phyloP scores from a whole-genome alignment of 2,113 vertebrate genomes.

The Grammomys surdaster region DNA sequence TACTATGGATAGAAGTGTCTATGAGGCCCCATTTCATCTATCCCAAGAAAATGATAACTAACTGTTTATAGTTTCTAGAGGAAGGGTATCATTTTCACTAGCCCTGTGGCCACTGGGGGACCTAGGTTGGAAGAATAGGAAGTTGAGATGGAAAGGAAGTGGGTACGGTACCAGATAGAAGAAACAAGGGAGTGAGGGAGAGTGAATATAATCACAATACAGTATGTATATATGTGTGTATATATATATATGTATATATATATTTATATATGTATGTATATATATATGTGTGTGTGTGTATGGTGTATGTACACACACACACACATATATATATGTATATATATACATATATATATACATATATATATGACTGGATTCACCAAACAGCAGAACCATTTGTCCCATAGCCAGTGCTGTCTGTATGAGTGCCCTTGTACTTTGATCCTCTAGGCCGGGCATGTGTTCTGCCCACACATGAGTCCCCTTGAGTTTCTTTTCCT shows the following conservation, averaged over 20 bases:
- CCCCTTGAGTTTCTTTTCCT: background rate
- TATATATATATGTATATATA: background rate
- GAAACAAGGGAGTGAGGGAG: background rate
- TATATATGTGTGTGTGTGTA: background rate
- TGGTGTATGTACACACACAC: too few relatives aligned
- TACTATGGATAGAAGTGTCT: background rate
- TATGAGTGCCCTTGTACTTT: background rate
- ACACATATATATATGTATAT: background rate
- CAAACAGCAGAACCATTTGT: background rate
- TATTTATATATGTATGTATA: background rate
- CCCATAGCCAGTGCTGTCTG: fast-evolving
- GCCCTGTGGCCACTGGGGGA: background rate
- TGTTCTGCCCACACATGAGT: fast-evolving
- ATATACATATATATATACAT: too few relatives aligned
- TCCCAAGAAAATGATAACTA: background rate
- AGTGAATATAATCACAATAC: background rate
- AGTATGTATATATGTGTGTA: background rate
- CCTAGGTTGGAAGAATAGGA: background rate
- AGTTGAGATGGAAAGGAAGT: background rate
- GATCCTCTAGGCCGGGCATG: too few relatives aligned
- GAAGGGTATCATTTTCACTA: background rate
- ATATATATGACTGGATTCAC: background rate
- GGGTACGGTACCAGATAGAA: background rate
- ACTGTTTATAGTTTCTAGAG: background rate
- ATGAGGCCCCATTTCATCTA: background rate